Evolutionary conservation across 2,797 vertebrate genomes (phyloP).

Genomic region (Pogonophryne albipinna): DNA sequence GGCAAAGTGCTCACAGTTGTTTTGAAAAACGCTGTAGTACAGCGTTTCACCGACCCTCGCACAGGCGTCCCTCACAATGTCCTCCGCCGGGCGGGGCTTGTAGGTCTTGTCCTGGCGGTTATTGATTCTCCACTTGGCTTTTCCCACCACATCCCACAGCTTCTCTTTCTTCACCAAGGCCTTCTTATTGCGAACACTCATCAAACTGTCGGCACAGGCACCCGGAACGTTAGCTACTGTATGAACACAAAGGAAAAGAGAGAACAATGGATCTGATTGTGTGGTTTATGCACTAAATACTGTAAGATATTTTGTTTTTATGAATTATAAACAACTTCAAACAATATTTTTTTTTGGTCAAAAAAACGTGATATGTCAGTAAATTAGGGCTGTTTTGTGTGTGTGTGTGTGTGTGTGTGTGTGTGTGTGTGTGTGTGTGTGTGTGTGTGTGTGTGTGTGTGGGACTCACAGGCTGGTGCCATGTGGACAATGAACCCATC

Average conservation of each 20-base stretch:
- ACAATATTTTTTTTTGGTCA: background rate
- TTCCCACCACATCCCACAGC: conserved; percentile 82
- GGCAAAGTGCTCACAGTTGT: conserved; percentile 93
- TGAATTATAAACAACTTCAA: too few relatives aligned
- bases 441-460: background rate
- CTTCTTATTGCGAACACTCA: conserved; percentile 86
- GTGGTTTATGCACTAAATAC: background rate
- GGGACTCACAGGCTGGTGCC: conserved; percentile 82
- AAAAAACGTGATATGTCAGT: background rate
- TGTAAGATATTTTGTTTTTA: background rate
- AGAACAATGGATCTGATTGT: too few relatives aligned
- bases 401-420: too few relatives aligned
- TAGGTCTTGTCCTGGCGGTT: conserved; percentile 86
- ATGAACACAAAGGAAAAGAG: background rate
- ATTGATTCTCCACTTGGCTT: conserved; percentile 82
- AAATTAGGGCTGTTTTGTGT: background rate
- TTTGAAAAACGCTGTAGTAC: conserved; percentile 81
- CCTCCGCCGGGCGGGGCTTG: conserved; percentile 45
- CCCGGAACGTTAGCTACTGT: conserved; percentile 77
- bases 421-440: too few relatives aligned
- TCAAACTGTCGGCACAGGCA: conserved; percentile 82
- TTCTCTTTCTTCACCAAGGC: conserved; percentile 87
- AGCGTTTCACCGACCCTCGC: conserved; percentile 75
- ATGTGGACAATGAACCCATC: conserved; percentile 85
- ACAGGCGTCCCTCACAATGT: conserved; percentile 82